Base-by-base conservation (phyloP, 2,888 invertebrate species). In the Heteromurus nitidus region DNA sequence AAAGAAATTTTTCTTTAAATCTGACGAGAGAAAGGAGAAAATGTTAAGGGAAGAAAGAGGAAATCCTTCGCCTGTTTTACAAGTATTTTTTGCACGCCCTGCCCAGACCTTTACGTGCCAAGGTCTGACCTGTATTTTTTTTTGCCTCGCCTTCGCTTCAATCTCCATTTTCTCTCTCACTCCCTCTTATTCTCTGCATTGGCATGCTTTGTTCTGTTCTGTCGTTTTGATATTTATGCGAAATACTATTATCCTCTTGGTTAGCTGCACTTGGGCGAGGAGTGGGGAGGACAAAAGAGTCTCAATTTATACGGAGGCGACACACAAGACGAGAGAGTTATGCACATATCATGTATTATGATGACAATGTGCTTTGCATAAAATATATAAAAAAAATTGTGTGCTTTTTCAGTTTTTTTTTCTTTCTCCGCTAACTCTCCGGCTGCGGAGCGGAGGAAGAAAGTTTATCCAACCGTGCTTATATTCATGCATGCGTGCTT, bases 341-440 rank as follows among this genome's bases (percentile, higher is more conserved):
- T 69, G 69, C 20, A 30, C 24, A 69, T 69, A 28, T 44, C 28
- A 20, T 65, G 50, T 65, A 67, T 44, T 28, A 75, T 75, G 75
- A 67, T 75, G 75, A 75, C 67, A 75, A 67, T 75, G 75, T 67
- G 67, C 75, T 75, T 75, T 67, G 75, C 65, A 75, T 75, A 75
- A 75, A 67, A 67, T 67, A n/a, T n/a, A n/a, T n/a, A n/a, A n/a
- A n/a, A n/a, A 67, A 75, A 67, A 58, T 67, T 75, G 62, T 73
- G 50, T 22, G 62, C 30, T n/a, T 42, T 36, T 28, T 65, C 31
- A 42, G 65, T n/a, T 22, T 65, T 65, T 24, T 58, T 24, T 7
- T 58, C 26, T 28, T 58, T 58, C 24, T 26, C 20, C 3, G 11
- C 1, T 11, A 58, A 55, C 13, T 9, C 36, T 36, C 13, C 36